phyloP scores from a whole-genome alignment of 2,888 invertebrate species.

The Ommatoiulus sabulosus region DNA sequence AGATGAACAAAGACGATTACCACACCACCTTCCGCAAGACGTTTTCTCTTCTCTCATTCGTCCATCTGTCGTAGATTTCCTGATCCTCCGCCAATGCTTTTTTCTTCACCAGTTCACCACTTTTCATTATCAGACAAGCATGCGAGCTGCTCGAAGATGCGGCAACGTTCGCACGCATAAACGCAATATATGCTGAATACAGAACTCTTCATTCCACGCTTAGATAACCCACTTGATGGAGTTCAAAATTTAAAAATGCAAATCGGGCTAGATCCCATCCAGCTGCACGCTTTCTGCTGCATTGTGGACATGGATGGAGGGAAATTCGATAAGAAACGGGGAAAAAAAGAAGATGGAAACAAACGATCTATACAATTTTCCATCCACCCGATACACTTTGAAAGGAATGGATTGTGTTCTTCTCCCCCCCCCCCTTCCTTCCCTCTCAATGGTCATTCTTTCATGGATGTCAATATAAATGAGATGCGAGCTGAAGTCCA shows the following conservation, averaged over 20 bases:
- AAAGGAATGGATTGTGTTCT: too few species aligned
- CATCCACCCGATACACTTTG: too few species aligned
- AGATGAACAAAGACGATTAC: conserved; percentile 47
- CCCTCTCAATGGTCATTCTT: too few species aligned
- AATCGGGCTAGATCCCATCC: conserved; percentile 24
- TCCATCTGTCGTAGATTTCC: conserved; percentile 21
- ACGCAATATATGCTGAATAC: conserved; percentile 49
- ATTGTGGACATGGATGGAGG: not conserved
- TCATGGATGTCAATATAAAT: too few species aligned
- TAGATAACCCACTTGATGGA: conserved; percentile 55
- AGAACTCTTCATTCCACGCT: conserved; percentile 55
- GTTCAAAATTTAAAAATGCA: conserved; percentile 53
- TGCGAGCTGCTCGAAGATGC: conserved; percentile 23
- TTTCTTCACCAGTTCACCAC: conserved; percentile 28
- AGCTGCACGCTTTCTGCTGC: not conserved
- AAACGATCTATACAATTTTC: not conserved
- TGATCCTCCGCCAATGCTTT: not conserved
- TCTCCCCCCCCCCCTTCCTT: too few species aligned
- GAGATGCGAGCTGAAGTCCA: too few species aligned
- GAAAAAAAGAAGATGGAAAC: not conserved
- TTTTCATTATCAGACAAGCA: conserved; percentile 47
- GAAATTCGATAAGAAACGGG: not conserved
- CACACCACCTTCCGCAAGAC: conserved; percentile 45
- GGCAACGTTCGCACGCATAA: conserved; percentile 17
- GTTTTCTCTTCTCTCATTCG: conserved; percentile 37